Base-by-base conservation (phyloP, 2,113 vertebrate species). In the Rynchops niger region DNA sequence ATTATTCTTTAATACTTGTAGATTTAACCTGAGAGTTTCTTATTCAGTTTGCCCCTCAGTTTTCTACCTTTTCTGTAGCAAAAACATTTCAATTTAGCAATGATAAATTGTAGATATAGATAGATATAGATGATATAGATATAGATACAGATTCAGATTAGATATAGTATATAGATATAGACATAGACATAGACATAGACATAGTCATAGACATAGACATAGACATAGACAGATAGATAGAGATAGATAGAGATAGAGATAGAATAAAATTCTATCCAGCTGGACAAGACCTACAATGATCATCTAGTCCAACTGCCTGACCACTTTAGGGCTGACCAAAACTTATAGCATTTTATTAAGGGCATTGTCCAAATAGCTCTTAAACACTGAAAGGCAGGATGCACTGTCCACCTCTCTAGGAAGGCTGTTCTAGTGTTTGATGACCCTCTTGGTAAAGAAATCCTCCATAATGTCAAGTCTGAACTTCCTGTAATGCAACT, bases 401-500 rank as follows among this genome's bases (percentile, higher is more conserved):
- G 5, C 8, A 65, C 12, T 2, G 4, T 30, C 19, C 19, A 47
- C 7, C 15, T 42, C 9, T 52, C 30, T 13, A 20, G 19, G 27
- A 71, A 73, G 34, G 11, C 30, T 69, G 2, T 45, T 69, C 1
- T 21, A 58, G 15, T 40, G 18, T 34, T 82, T 73, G 59, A 36
- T 7, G 1, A 4, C 11, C 5, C 9, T 77, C 5, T 49, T 2
- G 2, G 20, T 0, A 50, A 20, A 55, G 4, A 66, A 55, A 36
- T 61, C 14, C 12, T n/a, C 53, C 27, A 19, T 50, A 5, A 19
- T 43, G 6, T 43, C 20, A n/a, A 36, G 29, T 40, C 29, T 52
- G 34, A 78, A 45, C 2, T 17, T 27, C 13, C 9, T 2, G 4
- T 14, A 5, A 2, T 6, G 4, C 11, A 40, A 6, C 4, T 72